Conservation (phyloP, 2,113 vertebrate genomes). For the Cercopithecus mona region DNA sequence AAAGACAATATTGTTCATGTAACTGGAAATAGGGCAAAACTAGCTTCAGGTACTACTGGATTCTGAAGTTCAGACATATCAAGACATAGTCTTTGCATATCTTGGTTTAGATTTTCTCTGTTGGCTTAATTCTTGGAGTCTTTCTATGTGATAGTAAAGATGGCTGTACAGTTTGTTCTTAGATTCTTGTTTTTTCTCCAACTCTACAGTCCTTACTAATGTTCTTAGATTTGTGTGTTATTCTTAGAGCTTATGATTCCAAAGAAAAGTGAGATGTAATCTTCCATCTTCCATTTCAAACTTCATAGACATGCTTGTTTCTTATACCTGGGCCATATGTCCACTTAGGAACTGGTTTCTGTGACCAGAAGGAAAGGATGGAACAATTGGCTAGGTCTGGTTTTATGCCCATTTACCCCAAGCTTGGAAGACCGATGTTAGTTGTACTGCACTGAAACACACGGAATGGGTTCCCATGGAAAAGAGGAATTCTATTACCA, state of each 20-base stretch:
- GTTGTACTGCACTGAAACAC: not conserved
- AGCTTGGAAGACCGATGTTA: not conserved
- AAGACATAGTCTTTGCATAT: not conserved
- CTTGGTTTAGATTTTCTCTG: not conserved
- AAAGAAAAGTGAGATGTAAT: not conserved
- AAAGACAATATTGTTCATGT: not conserved
- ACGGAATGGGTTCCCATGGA: not conserved
- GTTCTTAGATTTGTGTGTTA: not conserved
- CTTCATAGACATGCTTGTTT: not conserved
- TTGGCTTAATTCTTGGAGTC: not conserved
- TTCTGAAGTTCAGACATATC: not conserved
- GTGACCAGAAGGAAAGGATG: not conserved
- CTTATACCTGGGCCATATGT: not conserved
- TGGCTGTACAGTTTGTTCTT: not conserved
- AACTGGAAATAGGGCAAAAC: not conserved
- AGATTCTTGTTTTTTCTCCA: not conserved
- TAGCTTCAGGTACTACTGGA: not conserved
- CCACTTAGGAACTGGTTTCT: not conserved
- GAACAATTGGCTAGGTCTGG: not conserved
- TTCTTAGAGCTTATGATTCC: constrained; percentile 17
- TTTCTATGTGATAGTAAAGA: not conserved
- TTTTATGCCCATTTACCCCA: not conserved
- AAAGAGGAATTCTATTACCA: not conserved
- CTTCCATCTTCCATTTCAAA: not conserved
- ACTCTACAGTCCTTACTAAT: too few relatives aligned